Conservation (phyloP, 2,888 invertebrate species). For the Deilephila elpenor region DNA sequence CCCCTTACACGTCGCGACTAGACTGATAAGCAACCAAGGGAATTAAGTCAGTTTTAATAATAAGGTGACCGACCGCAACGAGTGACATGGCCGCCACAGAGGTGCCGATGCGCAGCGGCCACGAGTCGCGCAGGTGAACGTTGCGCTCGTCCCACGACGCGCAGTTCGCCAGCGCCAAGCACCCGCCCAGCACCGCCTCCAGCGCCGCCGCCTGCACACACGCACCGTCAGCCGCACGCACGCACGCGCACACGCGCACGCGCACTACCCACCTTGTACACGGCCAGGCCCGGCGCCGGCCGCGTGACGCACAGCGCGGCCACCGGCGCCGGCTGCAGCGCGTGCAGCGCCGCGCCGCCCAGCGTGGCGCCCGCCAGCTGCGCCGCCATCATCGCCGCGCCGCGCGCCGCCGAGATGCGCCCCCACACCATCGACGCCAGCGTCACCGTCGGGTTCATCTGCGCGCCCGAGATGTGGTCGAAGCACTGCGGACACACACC, state of each 20-base stretch:
- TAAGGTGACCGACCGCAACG: conserved; percentile 76
- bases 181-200: conserved; percentile 86
- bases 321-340: conserved; percentile 62
- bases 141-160: conserved; percentile 89
- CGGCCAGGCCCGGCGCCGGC: conserved; percentile 75
- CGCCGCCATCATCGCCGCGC: conserved; percentile 84
- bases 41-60: no score
- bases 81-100: conserved; percentile 86
- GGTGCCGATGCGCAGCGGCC: conserved; percentile 87
- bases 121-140: conserved; percentile 85
- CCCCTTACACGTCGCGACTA: no score
- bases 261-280: conserved; percentile 48
- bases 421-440: conserved; percentile 86
- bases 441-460: conserved; percentile 90
- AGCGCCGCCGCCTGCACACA: conserved; percentile 80
- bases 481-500: conserved; percentile 79
- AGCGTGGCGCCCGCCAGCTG: conserved; percentile 87
- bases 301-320: conserved; percentile 51
- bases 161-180: conserved; percentile 88
- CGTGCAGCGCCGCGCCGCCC: conserved; percentile 85
- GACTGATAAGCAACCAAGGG: no score
- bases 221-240: neutral
- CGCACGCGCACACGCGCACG: neutral
- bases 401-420: conserved; percentile 77
- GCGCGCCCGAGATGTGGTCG: conserved; percentile 90